Evolutionary conservation across 2,888 invertebrate species (phyloP), one percentile per base, ranked within the genome.

Genomic region (Elysia crispata): DNA sequence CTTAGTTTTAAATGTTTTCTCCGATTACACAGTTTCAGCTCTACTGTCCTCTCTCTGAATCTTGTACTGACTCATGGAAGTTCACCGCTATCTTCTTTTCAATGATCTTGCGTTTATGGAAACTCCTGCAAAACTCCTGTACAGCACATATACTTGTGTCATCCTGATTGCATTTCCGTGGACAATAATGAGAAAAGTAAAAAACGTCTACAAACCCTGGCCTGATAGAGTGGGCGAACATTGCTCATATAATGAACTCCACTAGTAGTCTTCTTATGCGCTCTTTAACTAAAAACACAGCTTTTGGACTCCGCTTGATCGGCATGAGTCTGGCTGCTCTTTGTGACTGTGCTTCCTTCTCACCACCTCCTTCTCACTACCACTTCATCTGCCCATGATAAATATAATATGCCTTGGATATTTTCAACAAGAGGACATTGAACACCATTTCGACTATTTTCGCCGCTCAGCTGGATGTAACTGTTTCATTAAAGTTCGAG

Each of bases 181-280:
- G 31, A 70, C 41, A 33, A 15, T 41, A 6, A 11, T 13, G 11
- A 33, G 1, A 31, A 41, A 15, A 15, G 41, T 31, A 1, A 31
- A 18, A 70, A 41, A 11, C 13, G n/a, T 20, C 18, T 31, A 6
- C 23, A 18, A 25, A 23, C 25, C 1, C 25, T 41, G n/a, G n/a
- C n/a, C n/a, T 70, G 8, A 25, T n/a, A 11, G 70, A 70, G 6
- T 70, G 70, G 70, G 70, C 70, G 33, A 70, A 70, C n/a, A 31
- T 70, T 31, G 70, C 70, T 1, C n/a, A 25, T 18, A 6, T 20
- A 31, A 70, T 70, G 70, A 20, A 20, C 28, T 3, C 70, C 1
- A 33, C n/a, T 8, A 25, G 41, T n/a, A 20, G 33, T 33, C 11
- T 33, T 25, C 15, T 31, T 6, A n/a, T 70, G 20, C 31, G 33